These are phyloP conservation scores for Microcebus lehilahytsara DNA, from an alignment of 2,113 vertebrate genomes.

Conservation along the genomic window DNA sequence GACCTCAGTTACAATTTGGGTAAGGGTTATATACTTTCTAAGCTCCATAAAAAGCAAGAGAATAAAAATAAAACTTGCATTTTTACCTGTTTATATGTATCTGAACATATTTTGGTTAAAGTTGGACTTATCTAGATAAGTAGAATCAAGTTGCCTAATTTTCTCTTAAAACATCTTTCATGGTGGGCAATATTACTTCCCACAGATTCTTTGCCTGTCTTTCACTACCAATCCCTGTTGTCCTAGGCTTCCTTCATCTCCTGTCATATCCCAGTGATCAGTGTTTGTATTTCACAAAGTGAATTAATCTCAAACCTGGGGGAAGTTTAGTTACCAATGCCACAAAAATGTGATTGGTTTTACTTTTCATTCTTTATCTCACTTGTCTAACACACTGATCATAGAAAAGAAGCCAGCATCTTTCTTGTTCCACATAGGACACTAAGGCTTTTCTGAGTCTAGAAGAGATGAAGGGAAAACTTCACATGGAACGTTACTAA, in stretches of 20 bases:
- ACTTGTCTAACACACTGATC: background rate
- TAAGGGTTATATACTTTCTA: background rate
- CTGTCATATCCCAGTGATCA: background rate
- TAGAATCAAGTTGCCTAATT: background rate
- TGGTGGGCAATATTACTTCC: background rate
- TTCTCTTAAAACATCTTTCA: background rate
- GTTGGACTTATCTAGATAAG: background rate
- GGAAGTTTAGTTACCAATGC: background rate
- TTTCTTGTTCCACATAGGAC: background rate
- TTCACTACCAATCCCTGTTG: background rate
- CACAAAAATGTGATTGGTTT: background rate
- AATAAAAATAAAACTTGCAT: background rate
- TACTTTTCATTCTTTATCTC: background rate
- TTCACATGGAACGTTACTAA: background rate
- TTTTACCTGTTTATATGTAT: constrained; percentile 9
- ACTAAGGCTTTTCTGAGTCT: background rate
- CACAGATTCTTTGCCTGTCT: background rate
- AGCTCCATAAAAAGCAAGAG: background rate
- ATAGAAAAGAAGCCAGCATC: background rate
- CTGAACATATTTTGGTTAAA: background rate
- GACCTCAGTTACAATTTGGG: background rate
- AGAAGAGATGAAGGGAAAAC: background rate
- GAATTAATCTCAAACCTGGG: background rate
- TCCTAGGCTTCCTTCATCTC: background rate
- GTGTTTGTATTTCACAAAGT: background rate